Evolutionary conservation across 2,113 vertebrate species (phyloP).

Genomic region (Nothocercus nigrocapillus): DNA sequence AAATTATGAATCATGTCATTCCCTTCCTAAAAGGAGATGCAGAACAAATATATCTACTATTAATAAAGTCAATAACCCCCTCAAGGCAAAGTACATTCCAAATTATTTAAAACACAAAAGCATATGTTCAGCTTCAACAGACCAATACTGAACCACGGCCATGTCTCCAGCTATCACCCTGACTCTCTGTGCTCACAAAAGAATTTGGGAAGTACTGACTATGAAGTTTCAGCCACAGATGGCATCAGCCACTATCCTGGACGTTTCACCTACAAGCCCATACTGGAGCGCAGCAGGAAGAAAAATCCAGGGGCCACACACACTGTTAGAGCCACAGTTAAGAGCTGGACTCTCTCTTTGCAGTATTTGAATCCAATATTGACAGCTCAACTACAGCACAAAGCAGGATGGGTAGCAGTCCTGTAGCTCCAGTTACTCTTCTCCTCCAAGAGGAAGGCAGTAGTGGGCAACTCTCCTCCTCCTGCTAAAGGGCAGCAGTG

Average conservation of each 20-base stretch:
- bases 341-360: background rate
- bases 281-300: background rate
- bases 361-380: background rate
- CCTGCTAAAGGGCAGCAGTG: background rate
- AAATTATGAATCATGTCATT: background rate
- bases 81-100: background rate
- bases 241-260: background rate
- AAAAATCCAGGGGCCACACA: background rate
- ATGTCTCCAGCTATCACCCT: background rate
- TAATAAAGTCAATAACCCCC: background rate
- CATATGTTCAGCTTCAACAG: background rate
- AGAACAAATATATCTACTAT: background rate
- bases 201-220: background rate
- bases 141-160: background rate
- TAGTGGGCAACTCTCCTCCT: background rate
- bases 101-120: background rate
- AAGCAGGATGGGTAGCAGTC: background rate
- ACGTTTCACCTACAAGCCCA: background rate
- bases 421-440: background rate
- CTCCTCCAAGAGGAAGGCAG: background rate
- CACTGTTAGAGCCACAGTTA: background rate
- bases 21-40: background rate
- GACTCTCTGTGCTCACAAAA: background rate
- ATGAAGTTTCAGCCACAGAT: background rate
- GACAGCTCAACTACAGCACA: background rate